These are phyloP conservation scores for Linepithema humile DNA, from an alignment of 1,140 invertebrate species.

Conservation along the genomic window DNA sequence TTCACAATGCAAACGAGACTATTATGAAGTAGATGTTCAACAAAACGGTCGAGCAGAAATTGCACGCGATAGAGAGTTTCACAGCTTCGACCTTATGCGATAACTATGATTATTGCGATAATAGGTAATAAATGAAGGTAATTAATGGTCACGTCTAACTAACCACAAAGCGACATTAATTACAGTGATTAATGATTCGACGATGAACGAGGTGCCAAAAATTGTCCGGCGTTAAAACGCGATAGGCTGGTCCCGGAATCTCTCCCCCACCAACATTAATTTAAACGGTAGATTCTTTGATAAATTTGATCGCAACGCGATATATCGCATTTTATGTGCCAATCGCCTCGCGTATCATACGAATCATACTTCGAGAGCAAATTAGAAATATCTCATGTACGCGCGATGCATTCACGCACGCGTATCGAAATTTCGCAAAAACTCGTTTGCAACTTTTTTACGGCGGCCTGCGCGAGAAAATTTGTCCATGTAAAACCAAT, in stretches of 20 bases:
- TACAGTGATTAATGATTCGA: slow-evolving; percentile 39
- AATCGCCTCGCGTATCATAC: neutral
- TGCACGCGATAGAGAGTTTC: slow-evolving; percentile 3
- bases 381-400: slow-evolving; percentile 3
- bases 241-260: neutral
- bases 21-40: neutral
- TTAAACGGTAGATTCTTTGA: slow-evolving; percentile 23
- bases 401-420: neutral
- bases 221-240: slow-evolving; percentile 10
- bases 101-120: slow-evolving; percentile 42
- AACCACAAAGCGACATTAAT: slow-evolving; percentile 54
- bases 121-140: slow-evolving; percentile 50
- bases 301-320: slow-evolving; percentile 6
- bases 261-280: neutral
- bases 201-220: slow-evolving; percentile 24
- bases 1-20: neutral
- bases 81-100: slow-evolving; percentile 3
- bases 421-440: slow-evolving; percentile 14
- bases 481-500: slow-evolving; percentile 19
- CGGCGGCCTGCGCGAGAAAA: neutral
- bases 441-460: slow-evolving; percentile 34
- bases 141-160: slow-evolving; percentile 49
- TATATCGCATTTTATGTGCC: neutral
- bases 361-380: neutral
- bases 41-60: neutral